Base-by-base conservation (phyloP, 2,797 vertebrate species). In the Coluber constrictor region DNA sequence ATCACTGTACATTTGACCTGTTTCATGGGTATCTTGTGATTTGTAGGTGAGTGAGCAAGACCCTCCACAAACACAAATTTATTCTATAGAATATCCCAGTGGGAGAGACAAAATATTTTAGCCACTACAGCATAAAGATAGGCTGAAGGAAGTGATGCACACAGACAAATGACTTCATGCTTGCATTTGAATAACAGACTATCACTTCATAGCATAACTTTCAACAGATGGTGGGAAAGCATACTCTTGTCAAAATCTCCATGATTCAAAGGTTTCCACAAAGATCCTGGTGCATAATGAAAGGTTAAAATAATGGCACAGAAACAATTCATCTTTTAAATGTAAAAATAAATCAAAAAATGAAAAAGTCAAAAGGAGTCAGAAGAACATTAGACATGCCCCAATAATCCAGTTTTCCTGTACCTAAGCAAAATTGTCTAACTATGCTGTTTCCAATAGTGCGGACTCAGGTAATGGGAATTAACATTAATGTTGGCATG, bases 151-250 rank as follows among this genome's bases (percentile, higher is more conserved):
- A 97, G 96, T 97, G 96, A 96, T 94, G 93, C 86, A 97, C 87
- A 97, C 86, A 96, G 92, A 97, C 94, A 95, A 96, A 97, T 98
- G 97, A 98, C 95, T 96, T 98, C 97, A 98, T 95, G 25, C 91
- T 91, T 2, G 0, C 95, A 96, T 3, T 4, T 63, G 83, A 95
- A 96, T 95, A 95, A 95, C 60, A 91, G 95, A 79, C 95, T 95
- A 96, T 88, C 60, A 86, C 27, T 93, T 89, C 92, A 93, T n/a
- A 95, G 70, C n/a, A 94, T 98, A 98, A 98, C 97, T 97, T 97
- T 96, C 96, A 98, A 94, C 97, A 98, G 97, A 98, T 98, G 98
- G 98, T 97, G 94, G 95, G 95, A 97, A 97, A 97, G 96, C 95
- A 97, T 97, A 90, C 89, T 87, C 93, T 92, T 95, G 92, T 95